These are phyloP conservation scores for Sebastes matsubarae DNA, from an alignment of 2,797 vertebrate species.

Conservation along the genomic window DNA sequence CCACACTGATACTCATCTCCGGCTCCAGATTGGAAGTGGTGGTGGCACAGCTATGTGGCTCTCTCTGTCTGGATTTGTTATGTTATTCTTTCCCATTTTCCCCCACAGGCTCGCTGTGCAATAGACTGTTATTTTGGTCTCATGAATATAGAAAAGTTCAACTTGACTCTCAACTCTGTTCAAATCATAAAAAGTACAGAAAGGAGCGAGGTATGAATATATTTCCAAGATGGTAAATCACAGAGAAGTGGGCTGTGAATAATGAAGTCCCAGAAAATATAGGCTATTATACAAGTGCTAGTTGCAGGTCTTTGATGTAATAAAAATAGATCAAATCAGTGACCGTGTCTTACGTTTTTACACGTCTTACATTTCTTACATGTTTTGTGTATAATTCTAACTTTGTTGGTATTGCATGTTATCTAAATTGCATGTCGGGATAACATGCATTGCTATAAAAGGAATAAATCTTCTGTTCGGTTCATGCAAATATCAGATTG, in stretches of 20 bases:
- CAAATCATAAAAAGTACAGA: slow-evolving; percentile 67
- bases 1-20: slow-evolving; percentile 83
- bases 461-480: background rate
- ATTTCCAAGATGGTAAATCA: slow-evolving; percentile 56
- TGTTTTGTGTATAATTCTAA: background rate
- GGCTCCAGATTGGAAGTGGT: slow-evolving; percentile 80
- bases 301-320: slow-evolving; percentile 33
- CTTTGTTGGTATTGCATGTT: background rate
- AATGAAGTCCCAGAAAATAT: slow-evolving; percentile 43
- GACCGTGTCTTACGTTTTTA: background rate
- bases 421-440: background rate
- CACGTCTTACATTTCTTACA: background rate
- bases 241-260: slow-evolving; percentile 55
- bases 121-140: slow-evolving; percentile 67
- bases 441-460: background rate
- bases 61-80: slow-evolving; percentile 72
- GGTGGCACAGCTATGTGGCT: slow-evolving; percentile 64
- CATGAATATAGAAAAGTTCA: slow-evolving; percentile 73
- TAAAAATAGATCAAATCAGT: slow-evolving; percentile 31
- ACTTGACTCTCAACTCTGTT: slow-evolving; percentile 67
- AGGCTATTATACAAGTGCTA: slow-evolving; percentile 27
- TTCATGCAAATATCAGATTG: background rate
- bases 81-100: slow-evolving; percentile 71
- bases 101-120: slow-evolving; percentile 58
- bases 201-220: slow-evolving; percentile 51